Evolutionary conservation across 30 jellyfish, hydroid and myxozoan genomes (phyloP).

Genomic region (Turritopsis rubra): DNA sequence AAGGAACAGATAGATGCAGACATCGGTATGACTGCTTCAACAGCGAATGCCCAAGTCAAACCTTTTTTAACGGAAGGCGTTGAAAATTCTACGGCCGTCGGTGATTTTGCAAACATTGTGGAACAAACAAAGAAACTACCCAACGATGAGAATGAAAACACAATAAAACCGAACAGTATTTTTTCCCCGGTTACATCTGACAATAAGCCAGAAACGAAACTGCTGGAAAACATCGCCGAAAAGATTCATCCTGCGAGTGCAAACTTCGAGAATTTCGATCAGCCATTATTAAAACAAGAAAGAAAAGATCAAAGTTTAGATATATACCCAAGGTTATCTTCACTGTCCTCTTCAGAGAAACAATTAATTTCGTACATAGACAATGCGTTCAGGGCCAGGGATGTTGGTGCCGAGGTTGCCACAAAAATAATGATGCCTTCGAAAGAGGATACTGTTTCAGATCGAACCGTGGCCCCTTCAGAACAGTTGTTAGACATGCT

Average conservation of each 20-base stretch:
- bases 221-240: background rate
- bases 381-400: conserved; percentile 7
- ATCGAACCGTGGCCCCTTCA: conserved; percentile 70
- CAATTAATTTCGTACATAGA: conserved; percentile 3
- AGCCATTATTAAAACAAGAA: background rate
- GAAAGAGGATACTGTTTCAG: conserved; percentile 50
- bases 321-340: background rate
- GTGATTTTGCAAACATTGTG: conserved; percentile 31
- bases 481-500: conserved; percentile 79
- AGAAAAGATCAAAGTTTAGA: background rate
- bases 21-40: background rate
- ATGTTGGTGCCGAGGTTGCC: conserved; percentile 10
- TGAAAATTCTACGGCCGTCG: conserved; percentile 2
- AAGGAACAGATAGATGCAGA: background rate
- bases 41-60: background rate
- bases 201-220: background rate
- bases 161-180: conserved; percentile 11
- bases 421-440: conserved; percentile 40
- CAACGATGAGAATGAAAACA: background rate
- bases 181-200: conserved; percentile 19
- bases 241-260: background rate
- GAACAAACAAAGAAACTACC: conserved; percentile 7
- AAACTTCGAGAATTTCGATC: background rate
- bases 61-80: background rate
- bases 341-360: background rate